phyloP scores from a whole-genome alignment of 2,797 vertebrate genomes.

The Lithobates pipiens region DNA sequence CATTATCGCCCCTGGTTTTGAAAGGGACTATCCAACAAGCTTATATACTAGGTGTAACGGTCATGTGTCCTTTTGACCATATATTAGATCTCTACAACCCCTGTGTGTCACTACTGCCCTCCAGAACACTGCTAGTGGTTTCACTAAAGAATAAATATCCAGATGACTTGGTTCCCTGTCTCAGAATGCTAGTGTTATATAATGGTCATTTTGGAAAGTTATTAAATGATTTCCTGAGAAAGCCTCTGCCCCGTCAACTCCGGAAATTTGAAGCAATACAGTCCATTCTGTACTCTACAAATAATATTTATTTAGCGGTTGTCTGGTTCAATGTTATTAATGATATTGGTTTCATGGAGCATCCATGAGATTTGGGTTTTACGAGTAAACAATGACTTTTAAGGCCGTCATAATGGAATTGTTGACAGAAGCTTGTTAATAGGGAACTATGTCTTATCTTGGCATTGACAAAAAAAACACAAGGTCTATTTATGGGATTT shows the following conservation, averaged over 20 bases:
- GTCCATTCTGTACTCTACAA: too few species aligned
- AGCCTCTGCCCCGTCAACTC: background rate
- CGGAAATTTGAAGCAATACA: too few species aligned
- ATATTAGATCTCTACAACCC: too few species aligned
- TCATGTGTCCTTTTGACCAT: too few species aligned
- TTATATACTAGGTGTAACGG: too few species aligned
- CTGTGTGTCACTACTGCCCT: too few species aligned
- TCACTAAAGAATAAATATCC: background rate
- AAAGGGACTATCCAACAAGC: too few species aligned
- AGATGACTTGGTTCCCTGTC: background rate
- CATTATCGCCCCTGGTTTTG: too few species aligned
- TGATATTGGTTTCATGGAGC: conserved; percentile 25
- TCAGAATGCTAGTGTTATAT: background rate
- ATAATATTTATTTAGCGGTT: conserved; percentile 39
- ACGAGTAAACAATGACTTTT: conserved; percentile 3
- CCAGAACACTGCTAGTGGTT: background rate
- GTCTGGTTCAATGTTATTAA: conserved; percentile 28
- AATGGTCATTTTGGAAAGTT: conserved; percentile 18
- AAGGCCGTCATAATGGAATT: background rate
- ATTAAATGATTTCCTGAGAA: conserved; percentile 6
- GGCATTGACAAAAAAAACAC: conserved; percentile 4
- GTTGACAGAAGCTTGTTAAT: conserved; percentile 2
- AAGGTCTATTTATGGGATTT: conserved; percentile 25
- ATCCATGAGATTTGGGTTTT: conserved; percentile 15
- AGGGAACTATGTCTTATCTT: conserved; percentile 28